These are phyloP conservation scores for Falco berigora DNA, from an alignment of 2,797 vertebrate species.

Conservation along the genomic window DNA sequence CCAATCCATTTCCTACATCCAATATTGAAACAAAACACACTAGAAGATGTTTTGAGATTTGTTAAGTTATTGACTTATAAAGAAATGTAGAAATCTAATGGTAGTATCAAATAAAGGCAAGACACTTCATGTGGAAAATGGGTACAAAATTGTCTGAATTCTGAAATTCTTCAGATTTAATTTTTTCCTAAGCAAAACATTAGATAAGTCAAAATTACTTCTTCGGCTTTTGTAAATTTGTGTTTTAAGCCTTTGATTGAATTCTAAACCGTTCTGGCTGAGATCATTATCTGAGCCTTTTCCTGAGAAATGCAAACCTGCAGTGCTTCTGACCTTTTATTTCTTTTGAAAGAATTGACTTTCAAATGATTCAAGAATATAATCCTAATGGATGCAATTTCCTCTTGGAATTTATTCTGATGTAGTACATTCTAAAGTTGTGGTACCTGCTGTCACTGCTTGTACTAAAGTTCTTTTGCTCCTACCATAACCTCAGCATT, in stretches of 20 bases:
- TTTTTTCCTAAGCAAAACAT: background rate
- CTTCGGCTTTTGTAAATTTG: background rate
- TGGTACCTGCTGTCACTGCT: background rate
- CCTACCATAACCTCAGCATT: background rate
- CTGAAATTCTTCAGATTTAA: background rate
- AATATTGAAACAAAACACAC: background rate
- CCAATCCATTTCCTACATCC: background rate
- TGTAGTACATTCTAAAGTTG: background rate
- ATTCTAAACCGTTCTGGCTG: background rate
- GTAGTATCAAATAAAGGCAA: background rate
- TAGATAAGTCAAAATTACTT: background rate
- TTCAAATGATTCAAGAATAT: background rate
- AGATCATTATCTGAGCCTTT: background rate
- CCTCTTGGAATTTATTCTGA: background rate
- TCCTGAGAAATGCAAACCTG: background rate
- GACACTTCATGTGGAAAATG: background rate
- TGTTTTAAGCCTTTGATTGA: background rate
- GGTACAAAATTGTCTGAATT: background rate
- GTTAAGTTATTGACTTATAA: background rate
- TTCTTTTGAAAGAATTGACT: background rate
- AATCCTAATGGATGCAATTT: background rate
- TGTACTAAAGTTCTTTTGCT: background rate
- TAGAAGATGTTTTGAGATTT: background rate
- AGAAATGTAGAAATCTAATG: background rate
- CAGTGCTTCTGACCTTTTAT: background rate